phyloP scores from a whole-genome alignment of 2,113 vertebrate genomes.

The Anolis carolinensis region DNA sequence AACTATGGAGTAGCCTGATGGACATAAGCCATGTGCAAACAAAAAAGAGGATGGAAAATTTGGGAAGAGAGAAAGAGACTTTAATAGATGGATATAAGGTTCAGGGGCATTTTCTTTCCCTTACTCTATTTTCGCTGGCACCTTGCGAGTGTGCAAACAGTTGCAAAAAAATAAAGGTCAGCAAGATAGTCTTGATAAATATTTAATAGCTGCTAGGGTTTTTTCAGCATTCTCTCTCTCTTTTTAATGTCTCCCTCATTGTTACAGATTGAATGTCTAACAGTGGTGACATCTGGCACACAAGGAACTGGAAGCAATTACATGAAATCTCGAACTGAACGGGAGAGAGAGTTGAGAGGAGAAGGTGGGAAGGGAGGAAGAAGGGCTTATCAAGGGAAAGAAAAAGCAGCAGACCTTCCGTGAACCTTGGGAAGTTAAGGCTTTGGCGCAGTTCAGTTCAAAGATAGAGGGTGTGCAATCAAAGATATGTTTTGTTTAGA shows the following conservation, averaged over 20 bases:
- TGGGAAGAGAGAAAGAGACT: background rate
- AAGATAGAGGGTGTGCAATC: too few species aligned
- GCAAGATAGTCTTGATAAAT: conserved; percentile 64
- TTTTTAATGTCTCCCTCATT: conserved; percentile 26
- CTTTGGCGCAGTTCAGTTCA: too few species aligned
- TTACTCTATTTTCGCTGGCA: background rate
- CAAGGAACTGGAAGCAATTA: background rate
- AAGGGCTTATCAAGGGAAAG: background rate
- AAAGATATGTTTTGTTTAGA: too few species aligned
- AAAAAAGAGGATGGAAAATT: background rate
- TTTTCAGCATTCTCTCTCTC: background rate
- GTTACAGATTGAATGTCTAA: conserved; percentile 45
- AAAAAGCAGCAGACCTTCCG: fast-evolving
- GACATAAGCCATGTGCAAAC: background rate
- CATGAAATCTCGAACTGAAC: fast-evolving
- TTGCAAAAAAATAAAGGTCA: conserved; percentile 61
- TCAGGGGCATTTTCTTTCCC: background rate
- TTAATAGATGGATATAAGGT: background rate
- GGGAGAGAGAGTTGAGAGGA: background rate
- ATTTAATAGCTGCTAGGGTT: conserved; percentile 61
- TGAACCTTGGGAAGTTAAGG: background rate
- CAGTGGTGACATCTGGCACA: conserved; percentile 18
- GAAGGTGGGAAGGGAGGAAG: background rate
- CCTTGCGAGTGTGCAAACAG: conserved; percentile 16
- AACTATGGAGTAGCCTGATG: background rate